These are phyloP conservation scores for Phalanger gymnotis DNA, from an alignment of 2,797 vertebrate species.

Conservation along the genomic window DNA sequence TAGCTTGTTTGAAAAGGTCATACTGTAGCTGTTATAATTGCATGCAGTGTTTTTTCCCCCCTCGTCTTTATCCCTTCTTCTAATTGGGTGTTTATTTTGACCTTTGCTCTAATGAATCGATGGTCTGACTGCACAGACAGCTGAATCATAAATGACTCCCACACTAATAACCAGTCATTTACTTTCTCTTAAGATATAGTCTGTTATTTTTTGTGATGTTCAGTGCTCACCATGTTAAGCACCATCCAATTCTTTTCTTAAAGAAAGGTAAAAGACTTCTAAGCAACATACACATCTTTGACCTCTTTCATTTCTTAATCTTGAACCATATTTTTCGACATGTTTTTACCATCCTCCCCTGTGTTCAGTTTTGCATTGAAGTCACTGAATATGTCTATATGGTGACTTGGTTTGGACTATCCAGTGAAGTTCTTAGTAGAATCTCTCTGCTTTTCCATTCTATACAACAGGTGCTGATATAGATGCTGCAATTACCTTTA, in stretches of 20 bases:
- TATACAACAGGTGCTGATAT: background rate
- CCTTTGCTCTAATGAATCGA: background rate
- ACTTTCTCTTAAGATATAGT: background rate
- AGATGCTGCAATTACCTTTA: background rate
- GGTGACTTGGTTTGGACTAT: background rate
- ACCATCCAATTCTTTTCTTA: background rate
- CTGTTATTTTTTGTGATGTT: background rate
- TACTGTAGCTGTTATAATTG: background rate
- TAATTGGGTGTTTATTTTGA: constrained; percentile 5
- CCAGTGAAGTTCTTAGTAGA: background rate
- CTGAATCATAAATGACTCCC: constrained; percentile 4
- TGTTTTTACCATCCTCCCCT: background rate
- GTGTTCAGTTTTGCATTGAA: background rate
- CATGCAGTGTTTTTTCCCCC: background rate
- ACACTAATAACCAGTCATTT: constrained; percentile 2
- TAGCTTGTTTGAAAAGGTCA: background rate
- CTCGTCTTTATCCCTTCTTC: background rate
- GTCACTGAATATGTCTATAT: background rate
- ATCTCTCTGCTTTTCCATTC: background rate
- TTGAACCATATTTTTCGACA: background rate
- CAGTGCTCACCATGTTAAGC: background rate
- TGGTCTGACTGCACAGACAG: background rate
- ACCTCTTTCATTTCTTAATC: background rate
- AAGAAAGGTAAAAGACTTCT: background rate
- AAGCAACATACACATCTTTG: background rate